These are phyloP conservation scores for Neomorphus geoffroyi DNA, from an alignment of 2,797 vertebrate genomes.

Conservation along the genomic window DNA sequence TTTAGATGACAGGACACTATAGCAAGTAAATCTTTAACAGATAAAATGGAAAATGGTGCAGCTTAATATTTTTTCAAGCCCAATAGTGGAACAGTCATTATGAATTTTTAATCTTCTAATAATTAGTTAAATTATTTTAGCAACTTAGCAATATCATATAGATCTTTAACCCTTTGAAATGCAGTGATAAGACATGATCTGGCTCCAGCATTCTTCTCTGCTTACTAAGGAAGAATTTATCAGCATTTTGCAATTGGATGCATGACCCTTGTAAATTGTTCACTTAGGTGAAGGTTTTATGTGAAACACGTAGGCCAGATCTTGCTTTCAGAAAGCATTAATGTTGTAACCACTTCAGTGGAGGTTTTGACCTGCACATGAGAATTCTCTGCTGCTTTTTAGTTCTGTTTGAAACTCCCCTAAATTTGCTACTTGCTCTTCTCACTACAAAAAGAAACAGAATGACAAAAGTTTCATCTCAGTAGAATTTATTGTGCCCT, in stretches of 20 bases:
- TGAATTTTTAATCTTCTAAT: neutral
- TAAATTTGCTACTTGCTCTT: neutral
- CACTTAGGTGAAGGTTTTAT: neutral
- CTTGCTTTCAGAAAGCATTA: neutral
- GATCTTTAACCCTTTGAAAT: neutral
- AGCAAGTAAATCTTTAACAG: neutral
- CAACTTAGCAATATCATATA: neutral
- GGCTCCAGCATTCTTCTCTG: neutral
- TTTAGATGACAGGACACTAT: neutral
- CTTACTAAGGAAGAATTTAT: neutral
- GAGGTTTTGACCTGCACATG: neutral
- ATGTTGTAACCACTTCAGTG: neutral
- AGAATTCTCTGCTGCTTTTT: neutral
- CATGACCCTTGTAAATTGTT: neutral
- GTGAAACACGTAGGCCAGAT: neutral
- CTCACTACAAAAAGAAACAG: neutral
- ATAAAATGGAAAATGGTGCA: neutral
- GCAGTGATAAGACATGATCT: neutral
- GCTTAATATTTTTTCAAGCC: neutral
- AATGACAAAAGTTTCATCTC: neutral
- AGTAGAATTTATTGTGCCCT: neutral
- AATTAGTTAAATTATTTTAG: neutral
- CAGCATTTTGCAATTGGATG: neutral
- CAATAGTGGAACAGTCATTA: neutral
- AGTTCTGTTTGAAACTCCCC: neutral